phyloP scores from a whole-genome alignment of 2,888 invertebrate species.

The Mimachlamys varia region DNA sequence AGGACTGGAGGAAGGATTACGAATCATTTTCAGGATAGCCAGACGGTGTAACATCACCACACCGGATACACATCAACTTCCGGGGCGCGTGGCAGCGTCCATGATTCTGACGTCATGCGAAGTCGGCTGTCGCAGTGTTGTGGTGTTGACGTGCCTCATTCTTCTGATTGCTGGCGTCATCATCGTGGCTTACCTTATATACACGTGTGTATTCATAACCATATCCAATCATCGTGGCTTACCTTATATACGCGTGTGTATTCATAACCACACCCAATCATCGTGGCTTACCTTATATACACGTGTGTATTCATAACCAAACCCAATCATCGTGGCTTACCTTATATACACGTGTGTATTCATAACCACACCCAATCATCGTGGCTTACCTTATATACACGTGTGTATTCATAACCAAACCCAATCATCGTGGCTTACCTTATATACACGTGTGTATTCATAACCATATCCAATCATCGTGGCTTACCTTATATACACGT shows the following conservation, averaged over 20 bases:
- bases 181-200: slow-evolving; percentile 40
- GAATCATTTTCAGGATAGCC: slow-evolving; percentile 48
- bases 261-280: neutral
- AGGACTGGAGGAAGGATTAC: slow-evolving; percentile 46
- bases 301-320: too few relatives aligned
- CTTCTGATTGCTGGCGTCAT: slow-evolving; percentile 44
- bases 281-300: too few relatives aligned
- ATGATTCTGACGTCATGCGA: slow-evolving; percentile 48
- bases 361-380: too few relatives aligned
- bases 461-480: too few relatives aligned
- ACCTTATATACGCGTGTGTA: too few relatives aligned
- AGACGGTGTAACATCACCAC: slow-evolving; percentile 49
- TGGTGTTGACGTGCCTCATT: slow-evolving; percentile 45
- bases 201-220: neutral
- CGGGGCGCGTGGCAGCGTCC: slow-evolving; percentile 47
- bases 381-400: too few relatives aligned
- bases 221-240: neutral
- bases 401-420: too few relatives aligned
- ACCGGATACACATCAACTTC: slow-evolving; percentile 44
- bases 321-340: too few relatives aligned
- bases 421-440: too few relatives aligned
- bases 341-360: too few relatives aligned
- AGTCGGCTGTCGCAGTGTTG: slow-evolving; percentile 38
- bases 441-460: too few relatives aligned
- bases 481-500: too few relatives aligned